Evolutionary conservation across 2,113 vertebrate genomes (phyloP).

Genomic region (Hepsetus odoe): DNA sequence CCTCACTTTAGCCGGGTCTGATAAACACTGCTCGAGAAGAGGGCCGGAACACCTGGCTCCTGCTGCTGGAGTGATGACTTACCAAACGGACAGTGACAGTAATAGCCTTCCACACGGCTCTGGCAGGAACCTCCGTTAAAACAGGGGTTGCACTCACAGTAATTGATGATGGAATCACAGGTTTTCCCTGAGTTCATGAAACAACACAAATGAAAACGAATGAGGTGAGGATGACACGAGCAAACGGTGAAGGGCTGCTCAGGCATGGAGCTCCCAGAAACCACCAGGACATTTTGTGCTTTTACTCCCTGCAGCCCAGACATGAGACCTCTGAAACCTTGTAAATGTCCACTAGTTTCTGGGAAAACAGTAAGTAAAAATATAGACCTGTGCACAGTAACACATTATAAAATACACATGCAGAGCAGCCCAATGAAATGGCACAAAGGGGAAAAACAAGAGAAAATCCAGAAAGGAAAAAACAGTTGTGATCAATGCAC

Average conservation of each 20-base stretch:
- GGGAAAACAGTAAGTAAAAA: constrained; percentile 34
- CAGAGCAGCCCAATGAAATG: constrained; percentile 38
- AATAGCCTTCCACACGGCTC: constrained; percentile 90
- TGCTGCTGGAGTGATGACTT: constrained; percentile 69
- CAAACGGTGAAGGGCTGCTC: constrained; percentile 43
- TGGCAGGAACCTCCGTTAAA: constrained; percentile 98
- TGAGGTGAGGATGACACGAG: constrained; percentile 69
- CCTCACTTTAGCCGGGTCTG: constrained; percentile 41
- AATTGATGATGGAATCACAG: constrained; percentile 93
- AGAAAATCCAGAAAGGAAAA: constrained; percentile 2
- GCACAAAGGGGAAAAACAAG: constrained; percentile 10
- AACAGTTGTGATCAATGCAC: background rate
- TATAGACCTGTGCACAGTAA: constrained; percentile 40
- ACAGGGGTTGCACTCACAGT: constrained; percentile 98
- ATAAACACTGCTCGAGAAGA: constrained; percentile 47
- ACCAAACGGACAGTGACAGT: constrained; percentile 97
- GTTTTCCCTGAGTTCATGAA: constrained; percentile 88
- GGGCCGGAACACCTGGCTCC: constrained; percentile 41
- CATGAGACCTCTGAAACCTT: constrained; percentile 57
- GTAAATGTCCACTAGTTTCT: constrained; percentile 46
- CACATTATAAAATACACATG: too few species aligned
- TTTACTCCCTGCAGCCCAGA: constrained; percentile 58
- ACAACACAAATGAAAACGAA: constrained; percentile 80
- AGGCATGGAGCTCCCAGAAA: constrained; percentile 41
- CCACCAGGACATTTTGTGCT: constrained; percentile 52